Percentiles rank a stretch among this genome's conserved stretches.
Evolutionary conservation across 2,113 vertebrate species (phyloP).

Genomic region (Smithornis capensis): DNA sequence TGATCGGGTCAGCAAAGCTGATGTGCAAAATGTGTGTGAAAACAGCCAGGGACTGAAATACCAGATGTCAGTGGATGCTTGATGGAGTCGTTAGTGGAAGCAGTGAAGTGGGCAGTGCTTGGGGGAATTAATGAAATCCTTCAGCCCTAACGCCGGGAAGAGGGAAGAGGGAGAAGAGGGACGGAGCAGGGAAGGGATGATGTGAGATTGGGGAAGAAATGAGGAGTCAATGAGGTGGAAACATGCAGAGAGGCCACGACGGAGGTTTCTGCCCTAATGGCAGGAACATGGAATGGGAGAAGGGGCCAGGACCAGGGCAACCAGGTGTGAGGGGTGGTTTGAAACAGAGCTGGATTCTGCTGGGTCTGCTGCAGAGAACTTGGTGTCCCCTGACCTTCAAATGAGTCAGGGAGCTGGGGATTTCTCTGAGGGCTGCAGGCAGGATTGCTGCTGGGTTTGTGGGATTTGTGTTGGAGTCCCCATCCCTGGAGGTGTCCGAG

Average conservation of each 20-base stretch:
- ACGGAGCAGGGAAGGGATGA: background rate
- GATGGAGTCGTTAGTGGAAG: background rate
- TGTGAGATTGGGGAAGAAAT: background rate
- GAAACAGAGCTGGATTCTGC: background rate
- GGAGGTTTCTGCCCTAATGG: background rate
- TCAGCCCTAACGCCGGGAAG: background rate
- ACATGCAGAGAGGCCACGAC: fast-evolving
- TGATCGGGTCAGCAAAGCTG: fast-evolving
- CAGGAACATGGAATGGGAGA: background rate
- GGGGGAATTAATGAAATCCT: background rate
- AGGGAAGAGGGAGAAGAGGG: background rate
- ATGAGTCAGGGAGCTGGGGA: background rate
- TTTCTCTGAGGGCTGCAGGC: background rate
- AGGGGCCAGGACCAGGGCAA: background rate
- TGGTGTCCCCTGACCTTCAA: background rate
- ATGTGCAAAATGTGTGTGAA: background rate
- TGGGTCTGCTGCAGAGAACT: background rate
- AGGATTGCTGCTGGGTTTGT: background rate
- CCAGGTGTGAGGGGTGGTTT: background rate
- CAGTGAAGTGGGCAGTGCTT: background rate
- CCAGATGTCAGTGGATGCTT: background rate
- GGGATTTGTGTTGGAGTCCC: background rate
- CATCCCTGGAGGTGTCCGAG: background rate
- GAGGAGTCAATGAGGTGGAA: constrained; percentile 30
- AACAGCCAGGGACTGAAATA: background rate